Percentiles rank a stretch among this genome's conserved stretches.
phyloP scores from a whole-genome alignment of 2,888 invertebrate genomes.

The Thumatha senex region DNA sequence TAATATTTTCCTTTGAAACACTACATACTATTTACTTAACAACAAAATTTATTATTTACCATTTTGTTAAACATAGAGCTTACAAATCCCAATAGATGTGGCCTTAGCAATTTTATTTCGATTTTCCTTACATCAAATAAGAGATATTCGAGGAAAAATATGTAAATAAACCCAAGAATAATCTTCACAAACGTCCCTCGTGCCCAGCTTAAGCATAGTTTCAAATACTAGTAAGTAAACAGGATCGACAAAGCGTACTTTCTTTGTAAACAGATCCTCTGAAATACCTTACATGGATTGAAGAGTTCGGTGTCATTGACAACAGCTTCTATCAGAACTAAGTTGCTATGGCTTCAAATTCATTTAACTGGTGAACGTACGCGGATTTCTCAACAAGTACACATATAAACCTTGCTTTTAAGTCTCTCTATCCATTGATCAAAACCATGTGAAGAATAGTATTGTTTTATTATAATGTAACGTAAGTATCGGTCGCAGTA shows the following conservation, averaged over 20 bases:
- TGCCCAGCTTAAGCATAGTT: constrained; percentile 39
- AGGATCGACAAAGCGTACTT: constrained; percentile 55
- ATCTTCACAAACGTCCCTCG: constrained; percentile 43
- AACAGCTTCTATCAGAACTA: constrained; percentile 36
- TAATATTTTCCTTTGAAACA: too few species aligned
- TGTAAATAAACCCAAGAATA: constrained; percentile 43
- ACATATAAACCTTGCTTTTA: too few species aligned
- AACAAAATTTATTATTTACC: too few species aligned
- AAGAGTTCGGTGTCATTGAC: constrained; percentile 39
- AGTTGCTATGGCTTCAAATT: constrained; percentile 9
- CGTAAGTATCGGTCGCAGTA: too few species aligned
- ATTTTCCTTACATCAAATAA: neutral
- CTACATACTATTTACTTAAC: too few species aligned
- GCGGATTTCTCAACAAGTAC: too few species aligned
- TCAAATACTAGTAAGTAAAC: constrained; percentile 30
- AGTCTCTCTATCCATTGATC: too few species aligned
- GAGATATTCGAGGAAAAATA: constrained; percentile 16
- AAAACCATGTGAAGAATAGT: too few species aligned
- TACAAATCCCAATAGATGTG: too few species aligned
- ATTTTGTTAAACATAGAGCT: too few species aligned
- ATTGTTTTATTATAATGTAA: too few species aligned
- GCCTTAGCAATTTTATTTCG: neutral
- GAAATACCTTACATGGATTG: constrained; percentile 46
- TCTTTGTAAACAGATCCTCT: constrained; percentile 62
- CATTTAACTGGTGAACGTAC: constrained; percentile 24